Base-by-base conservation (phyloP, 2,888 invertebrate genomes). In the Oxytorus armatus region DNA sequence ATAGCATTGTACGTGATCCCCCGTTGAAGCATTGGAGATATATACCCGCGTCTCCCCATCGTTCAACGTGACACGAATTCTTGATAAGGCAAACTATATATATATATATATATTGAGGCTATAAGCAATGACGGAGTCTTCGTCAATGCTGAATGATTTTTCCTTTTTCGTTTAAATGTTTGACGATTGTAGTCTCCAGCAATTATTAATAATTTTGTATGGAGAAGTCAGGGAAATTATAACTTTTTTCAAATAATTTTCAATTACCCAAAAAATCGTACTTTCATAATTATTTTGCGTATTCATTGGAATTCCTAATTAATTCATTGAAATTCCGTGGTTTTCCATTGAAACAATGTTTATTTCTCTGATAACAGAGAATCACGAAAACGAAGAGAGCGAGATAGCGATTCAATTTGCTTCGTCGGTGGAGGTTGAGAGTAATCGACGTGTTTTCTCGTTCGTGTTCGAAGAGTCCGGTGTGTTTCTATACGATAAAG, bases 1-100 rank as follows among this genome's bases (percentile, higher is more conserved):
- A 79, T 79, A 76, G 79, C 70, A 72, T 76, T 59, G 79, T 79
- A 79, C 79, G 79, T 79, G 79, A 79, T 74, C 47, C 47, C 68
- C 55, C 42, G 57, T 57, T 68, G 66, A 75, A 66, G 36, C 61
- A 63, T 49, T 59, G 36, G 21, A n/a, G n/a, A 47, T 55, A 55
- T 65, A 66, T 74, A 65, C 74, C 74, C 74, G 74, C 69, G 69
- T 63, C 69, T 61, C 42, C 33, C 29, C 63, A 74, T 74, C 72
- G 77, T 47, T 69, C 77, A 36, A 77, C 77, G 80, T 80, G 69
- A 77, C 80, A 55, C 68, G 65, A 77, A 77, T 80, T 77, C 49
- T 44, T 49, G 21, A 80, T 69, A 55, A 44, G 23, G 21, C 73
- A 16, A 55, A 65, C 36, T 44, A 49, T 55, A 49, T 49, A 70